Conservation (phyloP, 2,888 invertebrate genomes). For the Diarsia rubi region DNA sequence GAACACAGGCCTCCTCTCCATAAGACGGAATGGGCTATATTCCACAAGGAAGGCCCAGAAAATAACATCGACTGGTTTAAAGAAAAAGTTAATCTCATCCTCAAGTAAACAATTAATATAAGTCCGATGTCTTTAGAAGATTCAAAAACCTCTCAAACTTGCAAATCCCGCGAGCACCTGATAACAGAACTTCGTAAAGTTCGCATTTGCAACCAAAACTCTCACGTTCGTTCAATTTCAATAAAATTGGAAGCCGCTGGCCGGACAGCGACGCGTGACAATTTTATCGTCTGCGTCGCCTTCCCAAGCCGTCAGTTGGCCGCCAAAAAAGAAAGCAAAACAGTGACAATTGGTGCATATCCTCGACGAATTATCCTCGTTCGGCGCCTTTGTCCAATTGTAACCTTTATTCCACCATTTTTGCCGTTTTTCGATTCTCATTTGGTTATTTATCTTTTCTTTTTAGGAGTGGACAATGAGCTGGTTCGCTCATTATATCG, state of each 20-base stretch:
- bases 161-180: slow-evolving; percentile 29
- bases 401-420: slow-evolving; percentile 89
- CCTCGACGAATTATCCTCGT: slow-evolving; percentile 89
- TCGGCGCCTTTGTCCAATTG: slow-evolving; percentile 91
- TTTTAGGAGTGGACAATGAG: slow-evolving; percentile 85
- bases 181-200: slow-evolving; percentile 44
- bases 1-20: too few species aligned
- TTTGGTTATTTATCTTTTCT: slow-evolving; percentile 90
- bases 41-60: neutral
- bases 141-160: slow-evolving; percentile 24
- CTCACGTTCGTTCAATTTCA: slow-evolving; percentile 61
- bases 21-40: too few species aligned
- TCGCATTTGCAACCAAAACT: slow-evolving; percentile 60
- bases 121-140: slow-evolving; percentile 1
- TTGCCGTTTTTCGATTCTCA: slow-evolving; percentile 90
- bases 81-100: slow-evolving; percentile 5
- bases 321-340: slow-evolving; percentile 85
- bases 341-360: slow-evolving; percentile 91
- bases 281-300: slow-evolving; percentile 81
- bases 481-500: slow-evolving; percentile 86
- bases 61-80: neutral
- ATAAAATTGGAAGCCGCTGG: slow-evolving; percentile 64
- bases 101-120: neutral
- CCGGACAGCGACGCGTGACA: slow-evolving; percentile 74
- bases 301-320: slow-evolving; percentile 75